Conservation (phyloP, 2,888 invertebrate species). For the Sisyra terminalis region DNA sequence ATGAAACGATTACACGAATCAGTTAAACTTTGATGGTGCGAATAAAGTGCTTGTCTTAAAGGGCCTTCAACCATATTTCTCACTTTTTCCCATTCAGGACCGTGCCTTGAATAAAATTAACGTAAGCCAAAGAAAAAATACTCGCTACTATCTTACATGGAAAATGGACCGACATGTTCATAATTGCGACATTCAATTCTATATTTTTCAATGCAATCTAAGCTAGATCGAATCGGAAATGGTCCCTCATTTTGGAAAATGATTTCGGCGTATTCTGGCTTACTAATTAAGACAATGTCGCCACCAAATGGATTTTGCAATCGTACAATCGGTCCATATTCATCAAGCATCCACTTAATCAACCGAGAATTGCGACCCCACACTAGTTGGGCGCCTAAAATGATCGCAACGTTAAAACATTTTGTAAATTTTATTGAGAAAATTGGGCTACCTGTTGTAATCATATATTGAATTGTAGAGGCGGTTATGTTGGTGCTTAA, state of each 20-base stretch:
- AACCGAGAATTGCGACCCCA: conserved; percentile 29
- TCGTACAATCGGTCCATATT: conserved; percentile 48
- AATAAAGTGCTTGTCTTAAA: conserved; percentile 21
- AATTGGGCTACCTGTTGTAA: conserved; percentile 30
- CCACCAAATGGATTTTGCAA: conserved; percentile 45
- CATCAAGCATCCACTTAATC: conserved; percentile 28
- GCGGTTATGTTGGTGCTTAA: conserved; percentile 44
- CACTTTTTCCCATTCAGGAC: conserved; percentile 40
- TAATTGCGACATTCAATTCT: conserved; percentile 36
- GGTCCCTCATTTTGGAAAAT: conserved; percentile 43
- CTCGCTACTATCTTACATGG: conserved; percentile 29
- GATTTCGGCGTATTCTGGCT: conserved; percentile 45
- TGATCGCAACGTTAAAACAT: too few relatives aligned
- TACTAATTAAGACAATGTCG: conserved; percentile 43
- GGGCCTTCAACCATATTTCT: conserved; percentile 32
- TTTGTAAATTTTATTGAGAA: background rate
- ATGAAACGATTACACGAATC: conserved; percentile 26
- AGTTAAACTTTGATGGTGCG: conserved; percentile 13
- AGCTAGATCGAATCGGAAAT: conserved; percentile 38
- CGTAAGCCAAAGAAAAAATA: background rate
- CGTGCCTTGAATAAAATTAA: conserved; percentile 27
- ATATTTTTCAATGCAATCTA: conserved; percentile 48
- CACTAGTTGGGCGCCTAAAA: conserved; percentile 24
- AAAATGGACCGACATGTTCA: conserved; percentile 36
- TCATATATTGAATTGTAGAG: conserved; percentile 30